phyloP scores from a whole-genome alignment of 1,140 invertebrate genomes.

The Drosophila nigrodunni region DNA sequence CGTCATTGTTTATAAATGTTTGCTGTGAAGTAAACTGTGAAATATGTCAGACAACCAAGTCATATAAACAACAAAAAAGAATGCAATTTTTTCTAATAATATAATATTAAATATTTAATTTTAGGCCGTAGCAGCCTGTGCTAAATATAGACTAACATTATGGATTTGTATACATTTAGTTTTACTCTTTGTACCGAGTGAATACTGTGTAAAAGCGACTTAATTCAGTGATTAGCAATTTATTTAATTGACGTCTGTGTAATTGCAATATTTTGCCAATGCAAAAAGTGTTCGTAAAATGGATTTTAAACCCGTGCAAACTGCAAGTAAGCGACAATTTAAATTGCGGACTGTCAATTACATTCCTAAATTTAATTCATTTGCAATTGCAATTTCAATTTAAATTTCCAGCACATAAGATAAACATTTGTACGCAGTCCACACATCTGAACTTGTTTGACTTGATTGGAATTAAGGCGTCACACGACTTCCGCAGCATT shows the following conservation, averaged over 20 bases:
- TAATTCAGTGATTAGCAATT: slow-evolving; percentile 24
- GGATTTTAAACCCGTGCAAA: slow-evolving; percentile 9
- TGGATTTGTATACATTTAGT: neutral
- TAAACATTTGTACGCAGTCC: neutral
- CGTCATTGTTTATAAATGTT: neutral
- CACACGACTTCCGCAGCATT: neutral
- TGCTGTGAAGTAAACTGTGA: neutral
- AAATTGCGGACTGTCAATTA: slow-evolving; percentile 15
- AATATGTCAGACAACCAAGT: neutral
- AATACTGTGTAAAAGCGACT: neutral
- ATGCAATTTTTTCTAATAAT: slow-evolving; percentile 2
- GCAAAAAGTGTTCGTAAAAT: slow-evolving; percentile 30
- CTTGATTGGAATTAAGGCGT: neutral
- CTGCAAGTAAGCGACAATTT: slow-evolving; percentile 3
- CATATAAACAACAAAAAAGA: slow-evolving; percentile 6
- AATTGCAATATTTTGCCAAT: slow-evolving; percentile 35
- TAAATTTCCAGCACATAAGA: slow-evolving; percentile 20
- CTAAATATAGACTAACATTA: slow-evolving; percentile 23
- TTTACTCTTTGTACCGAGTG: neutral
- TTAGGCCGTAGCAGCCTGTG: slow-evolving; percentile 5
- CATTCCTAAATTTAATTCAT: slow-evolving; percentile 63
- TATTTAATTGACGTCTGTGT: slow-evolving; percentile 24
- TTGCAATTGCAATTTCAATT: slow-evolving; percentile 65
- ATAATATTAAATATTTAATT: slow-evolving; percentile 29
- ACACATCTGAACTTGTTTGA: slow-evolving; percentile 42